These are phyloP conservation scores for Epinotia bilunana DNA, from an alignment of 2,888 invertebrate species.

Conservation along the genomic window DNA sequence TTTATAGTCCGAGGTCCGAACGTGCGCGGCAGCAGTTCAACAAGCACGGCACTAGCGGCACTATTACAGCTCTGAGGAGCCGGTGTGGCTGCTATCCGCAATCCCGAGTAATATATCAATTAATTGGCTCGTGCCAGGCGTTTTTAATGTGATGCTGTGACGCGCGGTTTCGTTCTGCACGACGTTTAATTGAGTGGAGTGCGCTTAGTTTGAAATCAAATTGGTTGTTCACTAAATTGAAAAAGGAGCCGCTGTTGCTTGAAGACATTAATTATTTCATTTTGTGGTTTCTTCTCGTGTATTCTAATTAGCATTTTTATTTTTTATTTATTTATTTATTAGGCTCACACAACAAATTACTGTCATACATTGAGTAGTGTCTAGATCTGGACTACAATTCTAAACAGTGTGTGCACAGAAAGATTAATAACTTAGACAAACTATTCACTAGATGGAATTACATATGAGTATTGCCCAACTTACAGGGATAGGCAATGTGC, in stretches of 20 bases:
- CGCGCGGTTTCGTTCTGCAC: slow-evolving; percentile 20
- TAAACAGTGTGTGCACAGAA: no score
- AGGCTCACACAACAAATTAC: no score
- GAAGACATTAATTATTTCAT: neutral
- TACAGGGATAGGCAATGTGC: no score
- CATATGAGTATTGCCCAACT: no score
- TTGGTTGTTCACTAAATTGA: neutral
- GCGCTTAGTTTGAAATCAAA: slow-evolving; percentile 2
- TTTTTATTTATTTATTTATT: no score
- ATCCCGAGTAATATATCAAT: slow-evolving; percentile 73
- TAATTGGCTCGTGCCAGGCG: slow-evolving; percentile 66
- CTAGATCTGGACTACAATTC: no score
- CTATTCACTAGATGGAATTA: no score
- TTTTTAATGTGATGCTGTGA: slow-evolving; percentile 52
- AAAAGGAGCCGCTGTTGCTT: neutral
- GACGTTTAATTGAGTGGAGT: slow-evolving; percentile 16
- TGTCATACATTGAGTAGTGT: no score
- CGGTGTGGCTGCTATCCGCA: slow-evolving; percentile 55
- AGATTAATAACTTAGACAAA: no score
- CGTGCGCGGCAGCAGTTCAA: neutral
- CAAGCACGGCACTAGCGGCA: neutral
- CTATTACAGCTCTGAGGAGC: slow-evolving; percentile 46
- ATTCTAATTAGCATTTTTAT: no score
- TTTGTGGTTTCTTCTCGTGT: neutral
- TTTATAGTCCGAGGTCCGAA: slow-evolving; percentile 31